Evolutionary conservation across 1,140 invertebrate genomes (phyloP), one percentile per base, ranked within the genome.

Genomic region (Euura lappo): DNA sequence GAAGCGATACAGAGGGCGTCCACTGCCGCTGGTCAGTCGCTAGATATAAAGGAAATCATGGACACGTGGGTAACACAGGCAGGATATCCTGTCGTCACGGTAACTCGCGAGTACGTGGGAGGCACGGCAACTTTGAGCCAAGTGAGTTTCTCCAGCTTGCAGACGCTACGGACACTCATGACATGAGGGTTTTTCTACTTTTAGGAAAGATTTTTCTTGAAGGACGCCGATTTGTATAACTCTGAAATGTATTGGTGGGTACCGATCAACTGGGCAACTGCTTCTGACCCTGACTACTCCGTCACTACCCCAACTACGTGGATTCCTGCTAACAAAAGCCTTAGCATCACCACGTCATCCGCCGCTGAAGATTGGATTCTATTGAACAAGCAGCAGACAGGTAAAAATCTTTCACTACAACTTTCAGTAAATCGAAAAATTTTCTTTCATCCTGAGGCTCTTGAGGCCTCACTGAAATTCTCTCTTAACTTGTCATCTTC

Each of bases 1-100:
- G 69, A 84, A 0, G 88, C 91, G 2, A 90, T 96, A 78, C 90
- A 91, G 0, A 81, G 84, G 44, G 81, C 88, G 74, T 89, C 89
- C 0, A 74, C 81, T 0, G 84, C 89, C 10, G 81, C 84, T 6
- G 86, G 85, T 0, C 73, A 90, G 3, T 84, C 89, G 0, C 72
- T 80, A 3, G 89, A 88, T n/a, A 87, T 96, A 1, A 91, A 91
- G 71, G 80, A 87, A 3, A 92, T 96, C 45, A 94, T 97, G 94
- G 91, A 95, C 78, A 91, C 92, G 0, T 97, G 96, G 96, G 94
- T 93, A 0, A 84, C 90, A 2, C 93, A 96, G 80, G 87, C 93
- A 11, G 95, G 95, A 2, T 97, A 93, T 85, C 96, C 96, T 0
- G 91, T 97, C 0, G 87, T 97, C 1, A 90, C 88, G 3, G 91